These are phyloP conservation scores for Mesorhabditis sp. DNA, from an alignment of 2,888 invertebrate genomes.

Conservation along the genomic window DNA sequence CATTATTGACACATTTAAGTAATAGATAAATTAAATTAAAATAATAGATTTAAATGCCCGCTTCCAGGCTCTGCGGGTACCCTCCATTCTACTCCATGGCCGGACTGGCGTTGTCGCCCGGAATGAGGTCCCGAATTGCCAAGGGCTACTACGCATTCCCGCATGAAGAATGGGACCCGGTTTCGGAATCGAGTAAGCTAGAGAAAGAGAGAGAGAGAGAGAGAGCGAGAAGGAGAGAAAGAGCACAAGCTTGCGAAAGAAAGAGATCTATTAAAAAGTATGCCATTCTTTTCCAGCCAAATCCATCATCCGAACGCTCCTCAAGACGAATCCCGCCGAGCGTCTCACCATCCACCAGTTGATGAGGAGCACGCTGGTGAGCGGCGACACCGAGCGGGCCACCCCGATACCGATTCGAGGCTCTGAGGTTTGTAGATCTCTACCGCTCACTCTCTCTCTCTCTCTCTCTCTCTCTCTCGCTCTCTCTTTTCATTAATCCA, in stretches of 20 bases:
- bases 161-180: conserved; percentile 87
- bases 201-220: neutral
- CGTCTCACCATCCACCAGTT: conserved; percentile 51
- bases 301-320: conserved; percentile 43
- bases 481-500: neutral
- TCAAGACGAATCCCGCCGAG: conserved; percentile 49
- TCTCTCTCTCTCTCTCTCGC: neutral
- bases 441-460: neutral
- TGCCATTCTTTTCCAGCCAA: conserved; percentile 43
- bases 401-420: conserved; percentile 30
- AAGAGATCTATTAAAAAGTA: neutral
- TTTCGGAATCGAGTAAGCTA: conserved; percentile 74
- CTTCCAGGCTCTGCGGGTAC: conserved; percentile 79
- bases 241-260: neutral
- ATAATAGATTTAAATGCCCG: neutral
- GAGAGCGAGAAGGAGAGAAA: neutral
- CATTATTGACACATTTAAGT: neutral
- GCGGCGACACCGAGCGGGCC: conserved; percentile 23
- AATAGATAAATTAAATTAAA: neutral
- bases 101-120: conserved; percentile 92
- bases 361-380: conserved; percentile 43
- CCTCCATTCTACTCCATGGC: conserved; percentile 98
- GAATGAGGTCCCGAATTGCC: conserved; percentile 93
- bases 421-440: conserved; percentile 8
- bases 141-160: conserved; percentile 96